Conservation (phyloP, 2,113 vertebrate species). For the Terrapene triunguis region DNA sequence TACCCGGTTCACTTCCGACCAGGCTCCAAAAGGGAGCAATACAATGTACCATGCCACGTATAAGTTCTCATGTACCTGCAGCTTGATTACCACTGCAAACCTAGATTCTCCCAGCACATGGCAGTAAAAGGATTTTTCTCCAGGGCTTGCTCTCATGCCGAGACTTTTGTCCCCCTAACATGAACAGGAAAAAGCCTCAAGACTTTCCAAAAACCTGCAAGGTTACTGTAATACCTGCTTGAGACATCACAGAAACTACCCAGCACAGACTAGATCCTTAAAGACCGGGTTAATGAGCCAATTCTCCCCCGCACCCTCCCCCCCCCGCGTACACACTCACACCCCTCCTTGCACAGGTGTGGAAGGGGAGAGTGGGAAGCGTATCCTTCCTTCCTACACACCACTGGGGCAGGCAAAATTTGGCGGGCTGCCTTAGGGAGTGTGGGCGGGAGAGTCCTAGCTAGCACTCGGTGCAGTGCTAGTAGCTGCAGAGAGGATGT, state of each 20-base stretch:
- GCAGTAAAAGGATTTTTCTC: neutral
- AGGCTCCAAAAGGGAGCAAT: neutral
- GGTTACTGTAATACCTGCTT: neutral
- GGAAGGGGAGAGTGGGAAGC: neutral
- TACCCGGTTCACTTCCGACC: rapidly evolving
- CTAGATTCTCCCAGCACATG: too few species aligned
- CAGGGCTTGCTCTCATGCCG: neutral
- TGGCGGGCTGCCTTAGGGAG: neutral
- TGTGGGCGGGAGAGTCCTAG: rapidly evolving
- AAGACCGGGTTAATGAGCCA: neutral
- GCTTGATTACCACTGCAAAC: neutral
- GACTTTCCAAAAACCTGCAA: neutral
- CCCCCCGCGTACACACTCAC: too few species aligned
- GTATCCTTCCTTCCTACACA: neutral
- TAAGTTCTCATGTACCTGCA: neutral
- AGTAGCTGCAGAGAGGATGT: neutral
- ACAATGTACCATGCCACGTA: neutral
- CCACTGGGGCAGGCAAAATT: neutral
- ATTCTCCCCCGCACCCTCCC: neutral
- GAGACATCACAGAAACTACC: neutral
- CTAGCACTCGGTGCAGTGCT: neutral
- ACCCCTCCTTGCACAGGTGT: neutral
- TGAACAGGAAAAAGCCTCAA: neutral
- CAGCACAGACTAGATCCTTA: neutral
- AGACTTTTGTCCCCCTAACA: neutral